Percentiles rank a stretch among this genome's conserved stretches.
Conservation (phyloP, 2,113 vertebrate genomes). For the Microtus pennsylvanicus region DNA sequence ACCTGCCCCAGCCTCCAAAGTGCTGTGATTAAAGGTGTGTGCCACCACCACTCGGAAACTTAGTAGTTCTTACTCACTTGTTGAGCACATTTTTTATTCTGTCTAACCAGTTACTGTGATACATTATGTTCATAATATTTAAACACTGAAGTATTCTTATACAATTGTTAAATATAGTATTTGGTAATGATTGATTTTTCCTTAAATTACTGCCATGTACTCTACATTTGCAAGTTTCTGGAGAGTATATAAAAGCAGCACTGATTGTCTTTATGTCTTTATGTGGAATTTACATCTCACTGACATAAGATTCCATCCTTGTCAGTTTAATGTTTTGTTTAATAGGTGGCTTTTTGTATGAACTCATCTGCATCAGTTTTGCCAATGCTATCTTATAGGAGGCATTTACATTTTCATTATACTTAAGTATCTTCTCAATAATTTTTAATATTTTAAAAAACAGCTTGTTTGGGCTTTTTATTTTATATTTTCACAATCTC, state of each 20-base stretch:
- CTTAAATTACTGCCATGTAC: neutral
- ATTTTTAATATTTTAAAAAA: neutral
- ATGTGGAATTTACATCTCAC: neutral
- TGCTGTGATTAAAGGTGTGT: neutral
- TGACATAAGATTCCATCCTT: neutral
- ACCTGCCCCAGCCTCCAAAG: neutral
- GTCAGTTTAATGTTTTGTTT: neutral
- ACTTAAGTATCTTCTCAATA: neutral
- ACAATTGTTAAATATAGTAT: neutral
- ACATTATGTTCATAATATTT: neutral
- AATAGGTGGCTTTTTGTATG: neutral
- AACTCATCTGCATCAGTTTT: neutral
- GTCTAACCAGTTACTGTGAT: neutral
- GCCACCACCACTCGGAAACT: rapidly evolving
- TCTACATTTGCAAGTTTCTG: neutral
- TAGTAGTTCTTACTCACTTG: neutral
- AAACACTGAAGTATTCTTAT: neutral
- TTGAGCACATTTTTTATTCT: neutral
- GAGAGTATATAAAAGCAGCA: neutral
- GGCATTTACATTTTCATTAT: neutral
- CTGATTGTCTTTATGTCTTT: neutral
- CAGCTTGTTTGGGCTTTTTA: neutral
- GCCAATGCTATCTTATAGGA: neutral
- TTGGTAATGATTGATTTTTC: neutral
- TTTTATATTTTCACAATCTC: neutral